A percentile compares a stretch with the other conserved stretches of the same genome.
Conservation (phyloP, 2,113 vertebrate species). For the Callorhinus ursinus region DNA sequence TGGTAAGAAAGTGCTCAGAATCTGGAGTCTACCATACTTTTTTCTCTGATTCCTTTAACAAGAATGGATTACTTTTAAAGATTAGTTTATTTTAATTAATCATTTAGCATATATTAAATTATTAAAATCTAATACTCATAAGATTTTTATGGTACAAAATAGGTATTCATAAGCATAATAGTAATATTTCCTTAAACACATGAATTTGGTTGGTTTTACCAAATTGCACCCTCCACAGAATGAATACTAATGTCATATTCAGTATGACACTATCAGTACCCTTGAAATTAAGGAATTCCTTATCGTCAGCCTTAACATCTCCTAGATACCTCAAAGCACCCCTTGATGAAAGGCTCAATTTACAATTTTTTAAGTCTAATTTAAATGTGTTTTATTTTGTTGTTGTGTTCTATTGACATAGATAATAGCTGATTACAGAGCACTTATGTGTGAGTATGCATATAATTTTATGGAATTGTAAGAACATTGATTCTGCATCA, state of each 20-base stretch:
- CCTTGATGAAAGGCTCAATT: background rate
- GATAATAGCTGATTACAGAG: background rate
- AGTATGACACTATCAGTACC: background rate
- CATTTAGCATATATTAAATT: background rate
- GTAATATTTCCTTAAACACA: background rate
- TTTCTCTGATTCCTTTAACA: background rate
- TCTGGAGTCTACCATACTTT: background rate
- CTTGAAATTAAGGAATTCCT: background rate
- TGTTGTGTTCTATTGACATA: background rate
- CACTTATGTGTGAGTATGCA: background rate
- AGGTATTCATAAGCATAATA: background rate
- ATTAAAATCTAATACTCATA: background rate
- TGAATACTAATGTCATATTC: background rate
- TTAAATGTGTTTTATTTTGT: background rate
- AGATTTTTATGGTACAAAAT: background rate
- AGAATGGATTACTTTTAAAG: background rate
- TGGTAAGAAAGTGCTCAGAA: background rate
- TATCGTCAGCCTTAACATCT: background rate
- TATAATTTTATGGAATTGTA: background rate
- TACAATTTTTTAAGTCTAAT: background rate
- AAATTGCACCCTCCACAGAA: fast-evolving
- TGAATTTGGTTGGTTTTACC: background rate
- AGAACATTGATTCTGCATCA: background rate
- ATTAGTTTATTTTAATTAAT: background rate
- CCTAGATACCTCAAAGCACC: background rate